Base-by-base conservation (phyloP, 2,888 invertebrate species). In the Lepas anatifera region DNA sequence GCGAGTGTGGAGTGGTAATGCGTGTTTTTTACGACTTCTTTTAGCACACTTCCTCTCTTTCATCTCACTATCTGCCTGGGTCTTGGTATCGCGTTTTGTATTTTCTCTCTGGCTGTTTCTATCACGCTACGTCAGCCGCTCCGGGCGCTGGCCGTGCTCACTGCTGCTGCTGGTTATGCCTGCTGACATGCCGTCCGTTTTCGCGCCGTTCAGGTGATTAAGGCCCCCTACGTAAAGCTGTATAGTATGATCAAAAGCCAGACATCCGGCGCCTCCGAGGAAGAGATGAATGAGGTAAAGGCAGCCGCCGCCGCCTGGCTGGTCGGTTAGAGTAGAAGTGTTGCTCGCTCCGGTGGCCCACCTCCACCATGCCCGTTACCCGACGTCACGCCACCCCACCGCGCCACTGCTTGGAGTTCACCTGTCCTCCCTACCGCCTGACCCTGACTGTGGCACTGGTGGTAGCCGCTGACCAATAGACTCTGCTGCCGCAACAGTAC, bases 211-310 rank as follows among this genome's bases (percentile, higher is more conserved):
- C 86, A 94, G 93, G 89, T 92, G 85, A 89, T 94, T 88, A 94
- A 93, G 90, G 92, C 93, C 83, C 93, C 93, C 81, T 93, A 92
- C 86, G 90, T 90, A 85, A 93, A 93, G 88, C 89, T 93, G 87
- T 92, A 92, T 89, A 91, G 88, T 85, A 91, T 93, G 85, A 89
- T 93, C 87, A 92, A 92, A 90, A 92, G 90, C 84, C 89, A 90
- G 84, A 77, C 76, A 68, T 74, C 75, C 66, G 75, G 75, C 71
- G 75, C 76, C 64, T 74, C 74, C 71, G 75, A 74, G 70, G 73
- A 71, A 50, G 74, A 72, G 50, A 69, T 72, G 43, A 72, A 74
- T 41, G 76, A 76, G 76, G 76, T 76, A 66, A 66, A 3, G 18
- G 39, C 7, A 16, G n/a, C n/a, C n/a, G n/a, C n/a, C n/a, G n/a